Conservation (phyloP, 2,797 vertebrate genomes). For the Zalophus californianus region DNA sequence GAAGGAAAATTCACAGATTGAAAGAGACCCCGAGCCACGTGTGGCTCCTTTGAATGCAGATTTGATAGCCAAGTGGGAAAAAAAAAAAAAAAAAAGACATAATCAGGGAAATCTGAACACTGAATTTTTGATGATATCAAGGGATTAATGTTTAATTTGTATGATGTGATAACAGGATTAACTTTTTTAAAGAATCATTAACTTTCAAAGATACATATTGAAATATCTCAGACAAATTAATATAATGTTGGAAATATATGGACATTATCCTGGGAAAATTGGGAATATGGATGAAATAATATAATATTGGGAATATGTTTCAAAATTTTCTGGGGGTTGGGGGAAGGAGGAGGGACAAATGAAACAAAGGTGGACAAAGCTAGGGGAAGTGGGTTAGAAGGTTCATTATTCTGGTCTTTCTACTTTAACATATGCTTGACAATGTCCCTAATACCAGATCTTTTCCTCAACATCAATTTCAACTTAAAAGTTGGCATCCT, state of each 20-base stretch:
- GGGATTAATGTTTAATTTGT: background rate
- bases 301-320: background rate
- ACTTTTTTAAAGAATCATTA: background rate
- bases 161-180: background rate
- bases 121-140: background rate
- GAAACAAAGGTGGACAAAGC: background rate
- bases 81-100: background rate
- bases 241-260: background rate
- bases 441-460: background rate
- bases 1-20: background rate
- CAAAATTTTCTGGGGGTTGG: background rate
- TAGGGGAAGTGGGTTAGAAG: background rate
- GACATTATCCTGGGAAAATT: background rate
- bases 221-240: background rate
- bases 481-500: background rate
- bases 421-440: background rate
- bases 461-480: background rate
- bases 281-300: background rate
- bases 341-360: background rate
- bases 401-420: background rate
- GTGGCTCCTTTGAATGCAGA: background rate
- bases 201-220: background rate
- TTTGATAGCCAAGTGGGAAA: background rate
- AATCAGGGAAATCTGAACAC: background rate
- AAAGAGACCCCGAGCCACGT: background rate